Conservation (phyloP, 2,113 vertebrate species). For the Pollimyrus isidori region DNA sequence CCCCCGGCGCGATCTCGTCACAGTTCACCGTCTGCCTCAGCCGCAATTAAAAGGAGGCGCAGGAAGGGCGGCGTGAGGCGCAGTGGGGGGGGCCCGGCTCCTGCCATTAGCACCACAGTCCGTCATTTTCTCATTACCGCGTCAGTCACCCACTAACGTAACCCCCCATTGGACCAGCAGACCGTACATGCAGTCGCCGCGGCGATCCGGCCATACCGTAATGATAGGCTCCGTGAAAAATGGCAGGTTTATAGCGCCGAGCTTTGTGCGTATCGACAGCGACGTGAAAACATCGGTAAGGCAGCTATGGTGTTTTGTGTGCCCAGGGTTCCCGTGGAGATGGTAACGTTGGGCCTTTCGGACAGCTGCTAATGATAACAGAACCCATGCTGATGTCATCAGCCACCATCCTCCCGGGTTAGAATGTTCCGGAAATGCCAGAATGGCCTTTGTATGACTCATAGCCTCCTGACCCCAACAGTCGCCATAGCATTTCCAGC, state of each 20-base stretch:
- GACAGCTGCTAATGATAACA: background rate
- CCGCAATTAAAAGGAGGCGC: background rate
- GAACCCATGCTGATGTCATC: background rate
- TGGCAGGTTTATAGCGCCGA: background rate
- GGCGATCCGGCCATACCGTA: background rate
- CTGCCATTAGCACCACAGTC: background rate
- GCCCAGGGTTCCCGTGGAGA: background rate
- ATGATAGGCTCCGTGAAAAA: background rate
- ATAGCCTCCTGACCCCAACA: background rate
- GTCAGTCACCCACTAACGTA: background rate
- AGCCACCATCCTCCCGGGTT: background rate
- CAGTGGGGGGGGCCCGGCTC: background rate
- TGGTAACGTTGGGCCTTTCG: background rate
- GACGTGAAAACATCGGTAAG: background rate
- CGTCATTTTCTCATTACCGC: background rate
- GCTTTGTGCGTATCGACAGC: background rate
- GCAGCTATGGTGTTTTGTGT: too few species aligned
- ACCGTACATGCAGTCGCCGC: background rate
- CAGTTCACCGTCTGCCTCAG: background rate
- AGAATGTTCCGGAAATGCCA: background rate
- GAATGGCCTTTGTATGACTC: constrained; percentile 8
- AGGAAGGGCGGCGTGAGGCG: background rate
- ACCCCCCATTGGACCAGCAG: background rate
- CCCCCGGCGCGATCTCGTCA: background rate
- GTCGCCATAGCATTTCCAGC: background rate